A percentile compares a stretch with the other conserved stretches of the same genome.
phyloP scores from a whole-genome alignment of 2,888 invertebrate genomes.

The Cheilosia vulpina region DNA sequence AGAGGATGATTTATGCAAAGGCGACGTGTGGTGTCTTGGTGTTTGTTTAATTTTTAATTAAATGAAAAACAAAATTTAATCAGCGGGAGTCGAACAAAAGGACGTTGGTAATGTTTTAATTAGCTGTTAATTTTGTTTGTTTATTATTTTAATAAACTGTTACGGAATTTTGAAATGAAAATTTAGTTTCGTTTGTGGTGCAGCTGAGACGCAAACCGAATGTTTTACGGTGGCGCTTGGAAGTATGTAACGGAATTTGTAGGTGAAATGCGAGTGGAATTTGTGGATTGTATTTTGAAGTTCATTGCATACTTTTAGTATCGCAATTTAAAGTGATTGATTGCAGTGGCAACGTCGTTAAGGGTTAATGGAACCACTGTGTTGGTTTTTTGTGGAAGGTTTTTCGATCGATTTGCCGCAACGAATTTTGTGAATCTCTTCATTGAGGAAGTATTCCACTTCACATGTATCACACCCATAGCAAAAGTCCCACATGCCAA shows the following conservation, averaged over 20 bases:
- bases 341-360: too few species aligned
- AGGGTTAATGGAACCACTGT: too few species aligned
- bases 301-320: constrained; percentile 36
- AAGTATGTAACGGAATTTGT: constrained; percentile 44
- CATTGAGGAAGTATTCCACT: too few species aligned
- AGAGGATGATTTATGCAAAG: constrained; percentile 52
- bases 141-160: constrained; percentile 38
- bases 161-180: constrained; percentile 32
- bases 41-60: constrained; percentile 69
- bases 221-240: not conserved
- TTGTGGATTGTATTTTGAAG: not conserved
- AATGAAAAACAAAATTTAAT: constrained; percentile 31
- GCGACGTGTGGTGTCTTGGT: constrained; percentile 25
- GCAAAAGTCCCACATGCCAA: too few species aligned
- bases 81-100: constrained; percentile 13
- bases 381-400: too few species aligned
- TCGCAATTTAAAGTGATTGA: too few species aligned
- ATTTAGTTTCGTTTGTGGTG: not conserved
- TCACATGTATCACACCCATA: too few species aligned
- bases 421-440: too few species aligned
- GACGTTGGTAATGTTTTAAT: constrained; percentile 45
- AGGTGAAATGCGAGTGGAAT: not conserved
- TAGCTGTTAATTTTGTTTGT: constrained; percentile 49
- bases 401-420: too few species aligned
- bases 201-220: constrained; percentile 44